Base-by-base conservation (phyloP, 2,797 vertebrate species). In the Dicrostonyx torquatus region DNA sequence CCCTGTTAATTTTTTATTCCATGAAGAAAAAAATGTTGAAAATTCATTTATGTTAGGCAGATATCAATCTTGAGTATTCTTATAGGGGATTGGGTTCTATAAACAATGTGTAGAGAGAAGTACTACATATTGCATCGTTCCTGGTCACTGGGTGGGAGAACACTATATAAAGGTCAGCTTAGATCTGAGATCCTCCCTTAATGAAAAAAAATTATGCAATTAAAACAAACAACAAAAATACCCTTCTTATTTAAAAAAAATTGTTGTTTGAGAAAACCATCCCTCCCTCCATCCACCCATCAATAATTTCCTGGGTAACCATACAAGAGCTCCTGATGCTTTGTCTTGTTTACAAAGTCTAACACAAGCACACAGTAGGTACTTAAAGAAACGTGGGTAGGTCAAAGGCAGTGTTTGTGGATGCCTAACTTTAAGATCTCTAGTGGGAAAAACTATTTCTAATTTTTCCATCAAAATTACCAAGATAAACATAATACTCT, bases 371-470 rank as follows among this genome's bases (percentile, higher is more conserved):
- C 9, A 94, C 89, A 77, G 58, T 26, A 92, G 17, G 13, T 48
- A 18, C 13, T 89, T 12, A 34, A 37, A 91, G 43, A 88, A 70
- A 80, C 53, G 70, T 20, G 1, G n/a, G 13, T 26, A 37, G 1
- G 12, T 68, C 93, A 86, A 86, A 93, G 84, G 55, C 31, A 22
- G 82, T 83, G 53, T 31, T 86, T 85, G 93, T 88, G 55, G 93
- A 37, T 2, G 70, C 31, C 1, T 13, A 37, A 34, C 34, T 87
- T 70, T 90, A 62, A 53, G 48, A 31, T 82, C 29, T 77, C 20
- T 86, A 53, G 20, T 18, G 22, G 64, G 22, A 43, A 83, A 60
- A 77, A 76, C 22, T 48, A 34, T 62, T 89, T 43, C 31, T 15
- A 48, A 34, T 66, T 50, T 20, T 95, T 70, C 68, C 55, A 55